Percentiles rank a stretch among this genome's conserved stretches.
Evolutionary conservation across 2,113 vertebrate species (phyloP).

Genomic region (Gymnobelideus leadbeateri): DNA sequence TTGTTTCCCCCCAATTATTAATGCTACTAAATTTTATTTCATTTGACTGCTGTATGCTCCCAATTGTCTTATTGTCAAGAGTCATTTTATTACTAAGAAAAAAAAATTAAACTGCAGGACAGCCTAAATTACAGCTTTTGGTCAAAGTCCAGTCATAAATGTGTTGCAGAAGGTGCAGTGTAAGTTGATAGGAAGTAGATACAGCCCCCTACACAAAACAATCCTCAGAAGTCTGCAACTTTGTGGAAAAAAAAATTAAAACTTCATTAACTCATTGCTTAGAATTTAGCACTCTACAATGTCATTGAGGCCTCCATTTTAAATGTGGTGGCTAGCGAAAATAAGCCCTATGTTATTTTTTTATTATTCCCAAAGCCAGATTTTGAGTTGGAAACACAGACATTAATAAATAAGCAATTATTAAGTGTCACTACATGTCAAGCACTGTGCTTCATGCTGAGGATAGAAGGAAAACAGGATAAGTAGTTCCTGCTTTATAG

Average conservation of each 20-base stretch:
- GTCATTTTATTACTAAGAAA: neutral
- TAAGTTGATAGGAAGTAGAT: neutral
- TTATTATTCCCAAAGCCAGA: neutral
- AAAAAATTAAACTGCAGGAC: neutral
- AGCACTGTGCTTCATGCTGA: neutral
- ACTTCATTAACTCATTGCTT: neutral
- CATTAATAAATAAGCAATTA: neutral
- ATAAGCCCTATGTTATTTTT: neutral
- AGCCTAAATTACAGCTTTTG: neutral
- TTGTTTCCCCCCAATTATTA: neutral
- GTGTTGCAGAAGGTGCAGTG: neutral
- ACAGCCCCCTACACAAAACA: neutral
- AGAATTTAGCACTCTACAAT: neutral
- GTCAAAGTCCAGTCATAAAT: neutral
- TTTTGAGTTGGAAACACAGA: neutral
- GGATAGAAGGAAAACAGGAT: too few species aligned
- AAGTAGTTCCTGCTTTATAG: too few species aligned
- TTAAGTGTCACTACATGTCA: neutral
- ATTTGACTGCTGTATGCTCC: neutral
- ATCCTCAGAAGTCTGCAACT: neutral
- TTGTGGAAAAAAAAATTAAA: neutral
- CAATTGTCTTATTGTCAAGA: neutral
- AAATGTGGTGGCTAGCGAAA: neutral
- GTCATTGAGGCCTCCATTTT: neutral
- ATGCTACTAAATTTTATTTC: neutral